phyloP scores from a whole-genome alignment of 1,140 invertebrate species.

The Drosophila simulans region DNA sequence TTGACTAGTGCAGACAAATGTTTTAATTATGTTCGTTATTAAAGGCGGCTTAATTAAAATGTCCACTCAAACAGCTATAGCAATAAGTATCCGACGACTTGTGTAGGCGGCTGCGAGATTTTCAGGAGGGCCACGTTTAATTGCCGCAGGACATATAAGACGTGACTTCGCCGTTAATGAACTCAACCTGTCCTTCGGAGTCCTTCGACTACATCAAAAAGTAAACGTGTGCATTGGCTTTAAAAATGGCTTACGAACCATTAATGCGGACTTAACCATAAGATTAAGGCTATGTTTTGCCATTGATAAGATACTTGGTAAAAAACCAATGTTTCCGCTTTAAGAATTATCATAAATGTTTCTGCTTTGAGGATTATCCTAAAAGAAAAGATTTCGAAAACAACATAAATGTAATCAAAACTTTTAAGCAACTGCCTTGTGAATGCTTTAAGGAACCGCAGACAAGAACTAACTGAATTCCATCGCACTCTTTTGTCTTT shows the following conservation, averaged over 20 bases:
- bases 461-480: not conserved
- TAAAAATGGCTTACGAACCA: too few relatives aligned
- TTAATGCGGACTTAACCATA: too few relatives aligned
- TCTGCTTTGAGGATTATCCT: too few relatives aligned
- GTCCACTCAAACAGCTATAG: slow-evolving; percentile 11
- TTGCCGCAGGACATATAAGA: slow-evolving; percentile 15
- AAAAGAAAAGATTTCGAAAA: too few relatives aligned
- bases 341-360: too few relatives aligned
- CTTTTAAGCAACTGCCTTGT: too few relatives aligned
- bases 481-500: not conserved
- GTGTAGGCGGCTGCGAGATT: not conserved
- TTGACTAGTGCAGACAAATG: slow-evolving; percentile 32
- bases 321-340: too few relatives aligned
- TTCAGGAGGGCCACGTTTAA: slow-evolving; percentile 20
- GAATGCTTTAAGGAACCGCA: too few relatives aligned
- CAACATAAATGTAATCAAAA: too few relatives aligned
- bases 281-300: too few relatives aligned
- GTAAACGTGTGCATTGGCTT: too few relatives aligned
- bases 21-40: slow-evolving; percentile 52
- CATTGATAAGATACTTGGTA: too few relatives aligned
- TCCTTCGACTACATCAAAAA: not conserved
- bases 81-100: not conserved
- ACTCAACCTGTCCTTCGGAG: not conserved
- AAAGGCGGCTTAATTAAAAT: slow-evolving; percentile 50
- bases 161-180: slow-evolving; percentile 48